phyloP scores from a whole-genome alignment of 2,888 invertebrate genomes.

The Marronus borbonicus region DNA sequence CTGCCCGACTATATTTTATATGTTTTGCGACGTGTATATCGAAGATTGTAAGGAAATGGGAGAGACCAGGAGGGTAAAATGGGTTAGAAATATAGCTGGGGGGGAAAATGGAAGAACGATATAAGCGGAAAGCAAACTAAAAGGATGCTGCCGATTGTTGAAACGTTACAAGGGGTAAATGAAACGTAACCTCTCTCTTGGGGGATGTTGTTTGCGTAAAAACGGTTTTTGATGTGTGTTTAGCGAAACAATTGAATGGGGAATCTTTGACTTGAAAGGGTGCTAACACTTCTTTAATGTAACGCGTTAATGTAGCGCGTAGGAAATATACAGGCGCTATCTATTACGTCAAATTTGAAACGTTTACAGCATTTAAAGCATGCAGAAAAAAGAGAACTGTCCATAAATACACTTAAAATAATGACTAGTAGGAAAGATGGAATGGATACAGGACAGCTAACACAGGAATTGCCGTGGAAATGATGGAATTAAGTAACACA shows the following conservation, averaged over 20 bases:
- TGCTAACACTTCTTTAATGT: not conserved
- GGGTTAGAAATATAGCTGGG: not conserved
- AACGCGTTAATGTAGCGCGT: not conserved
- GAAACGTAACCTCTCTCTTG: not conserved
- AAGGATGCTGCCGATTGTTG: conserved; percentile 1
- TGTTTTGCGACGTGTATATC: not conserved
- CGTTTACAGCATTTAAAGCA: too few species aligned
- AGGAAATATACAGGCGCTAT: too few species aligned
- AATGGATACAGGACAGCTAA: too few species aligned
- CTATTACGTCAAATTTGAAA: too few species aligned
- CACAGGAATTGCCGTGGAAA: too few species aligned
- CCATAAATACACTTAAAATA: too few species aligned
- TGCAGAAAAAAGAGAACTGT: too few species aligned
- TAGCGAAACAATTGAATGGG: conserved; percentile 3
- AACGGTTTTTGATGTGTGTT: conserved; percentile 5
- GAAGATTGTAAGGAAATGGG: not conserved
- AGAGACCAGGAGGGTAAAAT: not conserved
- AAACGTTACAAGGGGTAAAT: not conserved
- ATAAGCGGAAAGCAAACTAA: not conserved
- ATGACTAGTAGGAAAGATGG: too few species aligned
- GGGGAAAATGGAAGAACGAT: not conserved
- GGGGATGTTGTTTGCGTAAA: not conserved
- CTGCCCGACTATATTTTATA: too few species aligned
- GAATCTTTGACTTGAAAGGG: not conserved
- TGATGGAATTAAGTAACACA: too few species aligned